Conservation (phyloP, 1,140 invertebrate genomes). For the Drosophila virilis region DNA sequence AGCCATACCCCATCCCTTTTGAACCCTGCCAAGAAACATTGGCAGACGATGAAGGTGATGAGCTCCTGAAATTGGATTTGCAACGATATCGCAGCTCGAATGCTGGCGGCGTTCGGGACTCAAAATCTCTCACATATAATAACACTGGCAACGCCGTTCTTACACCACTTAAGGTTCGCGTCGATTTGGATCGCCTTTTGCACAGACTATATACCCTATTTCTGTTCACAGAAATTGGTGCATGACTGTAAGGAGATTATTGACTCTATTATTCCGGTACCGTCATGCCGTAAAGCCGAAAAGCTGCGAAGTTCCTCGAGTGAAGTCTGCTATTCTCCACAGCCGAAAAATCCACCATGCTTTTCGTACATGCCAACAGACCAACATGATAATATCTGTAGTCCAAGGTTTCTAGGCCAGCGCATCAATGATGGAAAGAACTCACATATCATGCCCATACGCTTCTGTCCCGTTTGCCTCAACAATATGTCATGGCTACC, state of each 20-base stretch:
- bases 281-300: neutral
- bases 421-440: constrained; percentile 8
- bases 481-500: constrained; percentile 63
- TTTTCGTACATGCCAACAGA: constrained; percentile 4
- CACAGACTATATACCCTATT: neutral
- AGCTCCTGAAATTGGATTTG: constrained; percentile 7
- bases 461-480: constrained; percentile 62
- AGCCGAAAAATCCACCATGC: neutral
- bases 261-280: neutral
- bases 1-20: neutral
- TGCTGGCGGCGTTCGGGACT: neutral
- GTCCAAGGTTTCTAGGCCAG: constrained; percentile 12
- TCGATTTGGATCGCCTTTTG: neutral
- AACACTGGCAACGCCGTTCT: neutral
- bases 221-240: constrained; percentile 23
- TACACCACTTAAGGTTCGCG: constrained; percentile 29
- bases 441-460: constrained; percentile 41
- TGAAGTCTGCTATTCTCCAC: too few relatives aligned
- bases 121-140: neutral
- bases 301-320: neutral
- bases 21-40: constrained; percentile 1
- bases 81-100: constrained; percentile 12
- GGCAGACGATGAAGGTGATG: constrained; percentile 3
- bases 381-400: neutral
- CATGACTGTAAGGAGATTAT: constrained; percentile 30